Base-by-base conservation (phyloP, 2,888 invertebrate species). In the Aradus depressus region DNA sequence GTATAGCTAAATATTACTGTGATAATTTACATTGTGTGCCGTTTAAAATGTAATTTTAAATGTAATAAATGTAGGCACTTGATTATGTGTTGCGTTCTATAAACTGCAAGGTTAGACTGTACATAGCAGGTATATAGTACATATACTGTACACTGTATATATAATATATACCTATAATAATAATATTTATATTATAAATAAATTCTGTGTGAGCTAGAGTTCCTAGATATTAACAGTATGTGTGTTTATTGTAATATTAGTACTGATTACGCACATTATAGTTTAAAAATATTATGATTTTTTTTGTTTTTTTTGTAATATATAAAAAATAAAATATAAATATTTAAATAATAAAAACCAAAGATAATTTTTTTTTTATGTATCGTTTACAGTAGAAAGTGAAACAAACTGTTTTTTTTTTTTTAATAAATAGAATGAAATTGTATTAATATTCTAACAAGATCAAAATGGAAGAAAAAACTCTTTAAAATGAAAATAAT, bases 151-250 rank as follows among this genome's bases (percentile, higher is more conserved):
- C n/a, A n/a, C n/a, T n/a, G n/a, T n/a, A 44, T 31, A 44, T 44
- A 44, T n/a, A 26, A 42, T 41, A 45, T 34, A 16, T 44, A 21
- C n/a, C n/a, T n/a, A n/a, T n/a, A n/a, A n/a, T n/a, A n/a, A 38
- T 14, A 38, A n/a, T 10, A n/a, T 16, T 10, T 10, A 38, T 10
- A 38, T 10, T 18, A 45, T 35, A 22, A 48, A 45, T 52, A 54
- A 48, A 54, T 54, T 56, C n/a, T 56, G 52, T 52, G 56, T 56
- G 56, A 54, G 53, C 56, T 54, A 56, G 53, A 56, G 56, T 56
- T 56, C 56, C 56, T 56, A 56, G 56, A 42, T 54, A 55, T 51
- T 54, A 45, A 54, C 26, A 41, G 54, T 52, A 53, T 53, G 54
- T 56, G 56, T 56, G 51, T 56, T 56, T 51, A 41, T 54, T 54